These are phyloP conservation scores for Drosophila rhopaloa DNA, from an alignment of 1,140 invertebrate species.

Conservation along the genomic window DNA sequence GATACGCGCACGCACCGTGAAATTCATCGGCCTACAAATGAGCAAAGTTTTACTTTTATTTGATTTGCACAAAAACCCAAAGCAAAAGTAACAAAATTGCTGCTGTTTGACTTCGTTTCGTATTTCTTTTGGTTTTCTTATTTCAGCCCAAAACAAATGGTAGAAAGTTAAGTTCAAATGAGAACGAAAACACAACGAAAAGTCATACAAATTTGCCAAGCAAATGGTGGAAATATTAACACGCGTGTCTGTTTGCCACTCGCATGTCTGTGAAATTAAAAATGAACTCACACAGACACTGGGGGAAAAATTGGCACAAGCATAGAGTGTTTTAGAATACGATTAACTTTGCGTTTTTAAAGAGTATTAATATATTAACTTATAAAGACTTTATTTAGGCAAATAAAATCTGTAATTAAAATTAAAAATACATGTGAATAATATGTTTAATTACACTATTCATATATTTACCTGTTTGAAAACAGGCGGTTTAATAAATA, in stretches of 20 bases:
- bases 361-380: too few species aligned
- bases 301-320: not conserved
- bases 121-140: slow-evolving; percentile 6
- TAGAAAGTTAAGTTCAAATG: slow-evolving; percentile 65
- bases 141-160: slow-evolving; percentile 49
- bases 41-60: slow-evolving; percentile 74
- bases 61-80: slow-evolving; percentile 45
- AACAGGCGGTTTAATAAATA: too few species aligned
- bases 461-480: too few species aligned
- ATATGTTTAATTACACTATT: too few species aligned
- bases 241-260: slow-evolving; percentile 60
- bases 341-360: too few species aligned
- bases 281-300: slow-evolving; percentile 62
- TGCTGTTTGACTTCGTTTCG: slow-evolving; percentile 5
- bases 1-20: slow-evolving; percentile 22
- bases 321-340: too few species aligned
- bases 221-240: slow-evolving; percentile 72
- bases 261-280: slow-evolving; percentile 68
- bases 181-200: slow-evolving; percentile 45
- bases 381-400: too few species aligned
- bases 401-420: too few species aligned
- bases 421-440: too few species aligned
- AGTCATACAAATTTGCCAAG: slow-evolving; percentile 55
- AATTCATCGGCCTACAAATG: slow-evolving; percentile 60
- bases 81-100: slow-evolving; percentile 21